phyloP scores from a whole-genome alignment of 2,888 invertebrate genomes.

The Amphipoea lucens region DNA sequence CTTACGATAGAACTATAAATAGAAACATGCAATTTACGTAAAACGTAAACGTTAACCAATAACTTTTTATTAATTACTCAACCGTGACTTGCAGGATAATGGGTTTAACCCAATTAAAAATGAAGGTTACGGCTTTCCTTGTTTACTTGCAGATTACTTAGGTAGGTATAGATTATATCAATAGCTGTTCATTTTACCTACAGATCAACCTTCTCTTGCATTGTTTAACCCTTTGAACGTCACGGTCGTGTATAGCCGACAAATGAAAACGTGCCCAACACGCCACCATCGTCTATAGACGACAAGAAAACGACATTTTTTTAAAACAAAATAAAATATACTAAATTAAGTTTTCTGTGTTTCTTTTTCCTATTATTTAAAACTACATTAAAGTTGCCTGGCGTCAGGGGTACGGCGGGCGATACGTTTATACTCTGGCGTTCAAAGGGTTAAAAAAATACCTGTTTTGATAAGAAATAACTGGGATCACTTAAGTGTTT shows the following conservation, averaged over 20 bases:
- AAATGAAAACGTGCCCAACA: no score
- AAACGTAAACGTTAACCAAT: constrained; percentile 3
- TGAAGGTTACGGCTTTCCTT: constrained; percentile 39
- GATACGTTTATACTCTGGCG: no score
- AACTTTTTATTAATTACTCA: constrained; percentile 25
- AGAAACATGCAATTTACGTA: not conserved
- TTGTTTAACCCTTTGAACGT: no score
- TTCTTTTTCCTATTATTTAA: no score
- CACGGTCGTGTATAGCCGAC: no score
- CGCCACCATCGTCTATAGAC: no score
- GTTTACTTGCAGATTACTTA: not conserved
- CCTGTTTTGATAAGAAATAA: not conserved
- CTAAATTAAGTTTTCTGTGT: no score
- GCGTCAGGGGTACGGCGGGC: no score
- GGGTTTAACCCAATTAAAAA: constrained; percentile 30
- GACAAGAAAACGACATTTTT: no score
- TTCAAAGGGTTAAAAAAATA: no score
- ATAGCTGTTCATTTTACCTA: not conserved
- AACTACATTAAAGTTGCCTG: no score
- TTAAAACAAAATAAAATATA: no score
- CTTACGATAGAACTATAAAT: not conserved
- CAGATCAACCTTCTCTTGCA: not conserved
- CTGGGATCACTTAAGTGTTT: not conserved
- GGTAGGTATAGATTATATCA: not conserved
- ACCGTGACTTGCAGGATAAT: constrained; percentile 39